phyloP scores from a whole-genome alignment of 2,797 vertebrate species.

The Okamejei kenojei region DNA sequence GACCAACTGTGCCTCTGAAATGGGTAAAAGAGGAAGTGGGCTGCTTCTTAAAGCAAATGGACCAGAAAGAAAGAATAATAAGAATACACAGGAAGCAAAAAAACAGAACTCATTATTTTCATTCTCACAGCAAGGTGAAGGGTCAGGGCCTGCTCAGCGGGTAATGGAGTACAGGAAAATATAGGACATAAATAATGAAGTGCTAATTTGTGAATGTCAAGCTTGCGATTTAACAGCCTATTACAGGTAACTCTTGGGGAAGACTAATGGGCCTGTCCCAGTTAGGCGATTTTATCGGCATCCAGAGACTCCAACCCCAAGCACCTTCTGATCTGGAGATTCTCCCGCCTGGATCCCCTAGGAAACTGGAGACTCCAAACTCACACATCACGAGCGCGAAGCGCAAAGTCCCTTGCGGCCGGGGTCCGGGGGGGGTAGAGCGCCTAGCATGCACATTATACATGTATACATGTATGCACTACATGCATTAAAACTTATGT shows the following conservation, averaged over 20 bases:
- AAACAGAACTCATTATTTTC: constrained; percentile 10
- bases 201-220: not conserved
- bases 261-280: not conserved
- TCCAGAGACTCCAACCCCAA: too few relatives aligned
- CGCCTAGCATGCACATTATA: too few relatives aligned
- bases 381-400: too few relatives aligned
- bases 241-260: not conserved
- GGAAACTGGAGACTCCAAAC: too few relatives aligned
- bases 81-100: constrained; percentile 6
- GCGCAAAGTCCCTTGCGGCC: too few relatives aligned
- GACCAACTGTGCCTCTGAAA: not conserved
- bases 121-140: not conserved
- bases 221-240: not conserved
- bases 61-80: constrained; percentile 7
- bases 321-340: too few relatives aligned
- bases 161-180: not conserved
- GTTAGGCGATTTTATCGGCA: too few relatives aligned
- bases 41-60: not conserved
- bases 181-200: not conserved
- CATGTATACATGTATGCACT: too few relatives aligned
- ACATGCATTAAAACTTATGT: too few relatives aligned
- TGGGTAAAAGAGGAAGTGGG: not conserved
- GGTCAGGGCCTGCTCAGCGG: not conserved
- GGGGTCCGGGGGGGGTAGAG: too few relatives aligned
- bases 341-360: too few relatives aligned